Evolutionary conservation across 2,113 vertebrate species (phyloP), one percentile per base, ranked within the genome.

Genomic region (Tychaedon coryphoeus): DNA sequence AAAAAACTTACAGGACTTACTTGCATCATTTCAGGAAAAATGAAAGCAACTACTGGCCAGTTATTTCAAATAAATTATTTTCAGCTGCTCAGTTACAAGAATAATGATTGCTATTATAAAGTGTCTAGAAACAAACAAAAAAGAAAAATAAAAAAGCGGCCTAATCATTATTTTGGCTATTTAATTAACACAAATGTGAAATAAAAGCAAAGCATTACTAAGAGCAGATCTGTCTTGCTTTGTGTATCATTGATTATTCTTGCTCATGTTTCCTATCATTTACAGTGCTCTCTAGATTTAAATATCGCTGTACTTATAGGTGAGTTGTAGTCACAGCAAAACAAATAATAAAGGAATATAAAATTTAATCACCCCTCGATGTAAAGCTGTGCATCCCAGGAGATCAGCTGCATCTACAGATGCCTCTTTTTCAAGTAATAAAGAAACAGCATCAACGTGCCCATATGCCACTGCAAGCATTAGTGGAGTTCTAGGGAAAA

Each of bases 391-490:
- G 85, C 99, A 98, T 62, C 99, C 99, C 88, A 99, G 97, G n/a
- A 97, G 82, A 95, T 99, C 99, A 10, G 98, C 98, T 47, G 98
- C 84, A 92, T 99, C 98, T 62, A 99, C 98, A 38, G 97, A 98
- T 33, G 99, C 99, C 73, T 99, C 99, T 80, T 99, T 98, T 98
- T 99, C 99, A 97, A 99, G 98, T 98, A 99, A 98, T 96, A 99
- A 97, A 12, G 99, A 98, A 93, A 99, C 99, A 17, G 98, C 99
- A 77, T 99, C 99, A 7, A 99, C 97, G 51, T 99, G 99, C 70
- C 99, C 99, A 64, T 99, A 99, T 0, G 98, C 98, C 77, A 99
- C 99, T 1, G 99, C 99, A 54, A 99, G 98, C 99, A 99, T 99
- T 92, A 99, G 97, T 12, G 99, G 99, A 70, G 99, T 99, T 96